Percentiles rank a stretch among this genome's conserved stretches.
These are phyloP conservation scores for Mayetiola destructor DNA, from an alignment of 2,888 invertebrate species.

Conservation along the genomic window DNA sequence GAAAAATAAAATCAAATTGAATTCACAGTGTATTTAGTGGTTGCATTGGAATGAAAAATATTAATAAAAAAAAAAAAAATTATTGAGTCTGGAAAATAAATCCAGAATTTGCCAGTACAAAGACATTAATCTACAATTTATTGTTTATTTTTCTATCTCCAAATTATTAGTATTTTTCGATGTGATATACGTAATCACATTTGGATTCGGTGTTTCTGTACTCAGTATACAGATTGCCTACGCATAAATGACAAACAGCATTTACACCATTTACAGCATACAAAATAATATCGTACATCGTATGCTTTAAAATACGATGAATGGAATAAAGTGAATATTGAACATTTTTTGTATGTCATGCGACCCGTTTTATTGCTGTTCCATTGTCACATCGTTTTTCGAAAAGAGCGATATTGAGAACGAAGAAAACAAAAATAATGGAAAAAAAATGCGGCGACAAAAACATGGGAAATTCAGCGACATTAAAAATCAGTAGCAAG, in stretches of 20 bases:
- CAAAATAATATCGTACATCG: neutral
- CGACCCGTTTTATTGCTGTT: neutral
- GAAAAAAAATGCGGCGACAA: neutral
- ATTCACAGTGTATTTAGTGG: too few species aligned
- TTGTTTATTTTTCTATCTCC: too few species aligned
- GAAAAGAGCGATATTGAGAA: neutral
- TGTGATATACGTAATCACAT: neutral
- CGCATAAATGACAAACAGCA: neutral
- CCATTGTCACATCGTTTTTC: slow-evolving; percentile 5
- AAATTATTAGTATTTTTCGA: too few species aligned
- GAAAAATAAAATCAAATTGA: too few species aligned
- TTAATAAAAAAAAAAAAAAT: too few species aligned
- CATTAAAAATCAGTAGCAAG: too few species aligned
- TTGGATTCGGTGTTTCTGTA: neutral
- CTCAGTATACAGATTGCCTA: neutral
- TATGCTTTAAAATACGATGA: neutral
- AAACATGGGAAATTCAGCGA: too few species aligned
- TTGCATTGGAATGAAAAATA: too few species aligned
- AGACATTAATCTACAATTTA: too few species aligned
- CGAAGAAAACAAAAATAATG: neutral
- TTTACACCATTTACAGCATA: neutral
- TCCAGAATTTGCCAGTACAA: too few species aligned
- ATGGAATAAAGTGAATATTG: neutral
- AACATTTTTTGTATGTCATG: too few species aligned
- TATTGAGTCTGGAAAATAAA: too few species aligned